Percentiles rank a stretch among this genome's conserved stretches.
phyloP scores from a whole-genome alignment of 1,140 invertebrate genomes.

The Bombus polaris region DNA sequence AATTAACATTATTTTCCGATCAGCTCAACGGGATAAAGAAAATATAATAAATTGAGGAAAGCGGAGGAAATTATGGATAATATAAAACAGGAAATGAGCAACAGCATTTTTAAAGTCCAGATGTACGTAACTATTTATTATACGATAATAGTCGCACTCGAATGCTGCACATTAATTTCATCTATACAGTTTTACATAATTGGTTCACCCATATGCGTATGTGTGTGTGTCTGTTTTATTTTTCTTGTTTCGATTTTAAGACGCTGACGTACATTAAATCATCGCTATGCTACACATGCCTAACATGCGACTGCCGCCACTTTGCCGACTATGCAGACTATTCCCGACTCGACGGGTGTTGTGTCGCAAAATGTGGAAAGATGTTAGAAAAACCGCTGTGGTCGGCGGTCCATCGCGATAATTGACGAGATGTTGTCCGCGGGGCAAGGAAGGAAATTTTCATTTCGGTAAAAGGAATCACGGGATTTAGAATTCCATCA shows the following conservation, averaged over 20 bases:
- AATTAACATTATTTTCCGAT: too few species aligned
- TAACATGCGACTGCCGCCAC: slow-evolving; percentile 59
- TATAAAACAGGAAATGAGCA: neutral
- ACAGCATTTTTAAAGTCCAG: slow-evolving; percentile 44
- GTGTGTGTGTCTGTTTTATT: neutral
- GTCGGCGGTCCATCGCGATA: slow-evolving; percentile 9
- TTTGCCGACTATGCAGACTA: slow-evolving; percentile 33
- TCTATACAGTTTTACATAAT: slow-evolving; percentile 70
- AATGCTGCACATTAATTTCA: slow-evolving; percentile 69
- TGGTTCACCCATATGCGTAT: slow-evolving; percentile 43
- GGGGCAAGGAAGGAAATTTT: neutral
- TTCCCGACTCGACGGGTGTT: neutral
- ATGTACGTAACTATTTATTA: slow-evolving; percentile 70
- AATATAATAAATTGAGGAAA: too few species aligned
- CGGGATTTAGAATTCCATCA: slow-evolving; percentile 6
- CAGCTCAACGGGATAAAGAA: too few species aligned
- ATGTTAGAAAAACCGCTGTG: neutral
- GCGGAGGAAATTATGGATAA: neutral
- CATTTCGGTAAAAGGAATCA: neutral
- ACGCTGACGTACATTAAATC: slow-evolving; percentile 66
- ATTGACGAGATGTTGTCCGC: slow-evolving; percentile 32
- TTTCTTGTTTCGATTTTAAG: slow-evolving; percentile 13
- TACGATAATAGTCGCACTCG: slow-evolving; percentile 69
- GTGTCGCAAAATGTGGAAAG: slow-evolving; percentile 33
- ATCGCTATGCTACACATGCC: slow-evolving; percentile 63